Evolutionary conservation across 2,113 vertebrate genomes (phyloP).

Genomic region (Rhombomys opimus): DNA sequence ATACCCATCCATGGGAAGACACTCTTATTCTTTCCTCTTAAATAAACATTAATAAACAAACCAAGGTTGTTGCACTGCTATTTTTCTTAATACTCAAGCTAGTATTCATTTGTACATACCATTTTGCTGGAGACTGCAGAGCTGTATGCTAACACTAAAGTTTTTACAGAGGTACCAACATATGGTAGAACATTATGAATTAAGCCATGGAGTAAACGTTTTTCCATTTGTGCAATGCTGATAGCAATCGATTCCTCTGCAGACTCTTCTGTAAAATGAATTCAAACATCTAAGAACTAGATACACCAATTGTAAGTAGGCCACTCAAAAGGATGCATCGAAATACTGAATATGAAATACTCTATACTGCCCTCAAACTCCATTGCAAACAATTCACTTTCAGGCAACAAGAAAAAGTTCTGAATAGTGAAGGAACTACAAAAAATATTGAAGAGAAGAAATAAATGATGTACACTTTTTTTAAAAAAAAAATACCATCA

Average conservation of each 20-base stretch:
- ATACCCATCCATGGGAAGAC: neutral
- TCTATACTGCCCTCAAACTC: conserved; percentile 24
- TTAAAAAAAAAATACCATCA: neutral
- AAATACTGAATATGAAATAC: conserved; percentile 50
- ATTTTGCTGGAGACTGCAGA: conserved; percentile 97
- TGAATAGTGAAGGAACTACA: conserved; percentile 26
- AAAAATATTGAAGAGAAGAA: conserved; percentile 27
- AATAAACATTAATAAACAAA: conserved; percentile 42
- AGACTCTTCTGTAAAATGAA: conserved; percentile 89
- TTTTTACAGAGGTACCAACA: conserved; percentile 94
- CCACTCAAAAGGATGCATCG: conserved; percentile 42
- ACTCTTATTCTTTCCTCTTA: neutral
- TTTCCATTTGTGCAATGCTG: conserved; percentile 92
- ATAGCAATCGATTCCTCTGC: conserved; percentile 89
- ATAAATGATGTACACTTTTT: neutral
- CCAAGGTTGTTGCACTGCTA: neutral
- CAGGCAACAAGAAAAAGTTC: neutral
- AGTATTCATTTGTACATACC: conserved; percentile 86
- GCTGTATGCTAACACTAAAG: conserved; percentile 95
- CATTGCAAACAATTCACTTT: conserved; percentile 46
- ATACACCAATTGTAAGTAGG: conserved; percentile 39
- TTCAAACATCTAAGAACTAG: conserved; percentile 64
- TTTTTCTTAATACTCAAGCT: conserved; percentile 49
- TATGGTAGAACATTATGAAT: conserved; percentile 94
- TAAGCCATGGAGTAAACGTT: conserved; percentile 93